These are phyloP conservation scores for Phyllotis vaccarum DNA, from an alignment of 2,797 vertebrate genomes.

Conservation along the genomic window DNA sequence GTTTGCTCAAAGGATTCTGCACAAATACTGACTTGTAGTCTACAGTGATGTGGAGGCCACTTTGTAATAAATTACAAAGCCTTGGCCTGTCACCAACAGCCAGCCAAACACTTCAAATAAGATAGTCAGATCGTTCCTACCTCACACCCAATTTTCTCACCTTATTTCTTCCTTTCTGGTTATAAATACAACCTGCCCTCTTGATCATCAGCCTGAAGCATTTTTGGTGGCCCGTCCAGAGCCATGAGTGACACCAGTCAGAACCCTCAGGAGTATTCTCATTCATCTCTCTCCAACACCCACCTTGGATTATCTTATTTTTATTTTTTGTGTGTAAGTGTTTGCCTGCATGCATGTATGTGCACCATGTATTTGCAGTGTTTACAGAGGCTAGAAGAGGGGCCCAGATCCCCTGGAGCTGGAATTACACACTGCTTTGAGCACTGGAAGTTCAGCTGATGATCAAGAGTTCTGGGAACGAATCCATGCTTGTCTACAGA, in stretches of 20 bases:
- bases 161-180: neutral
- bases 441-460: too few relatives aligned
- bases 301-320: neutral
- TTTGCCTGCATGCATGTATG: neutral
- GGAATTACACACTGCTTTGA: neutral
- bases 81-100: neutral
- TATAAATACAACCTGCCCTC: neutral
- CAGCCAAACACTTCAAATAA: neutral
- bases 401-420: neutral
- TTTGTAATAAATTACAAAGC: neutral
- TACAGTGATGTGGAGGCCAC: neutral
- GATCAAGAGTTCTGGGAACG: too few relatives aligned
- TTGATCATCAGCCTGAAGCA: neutral
- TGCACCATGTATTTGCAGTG: neutral
- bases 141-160: neutral
- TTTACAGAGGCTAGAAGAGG: neutral
- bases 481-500: neutral
- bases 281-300: too few relatives aligned
- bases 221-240: neutral
- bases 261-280: neutral
- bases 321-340: neutral
- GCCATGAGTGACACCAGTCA: neutral
- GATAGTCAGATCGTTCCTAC: neutral
- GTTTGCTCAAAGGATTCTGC: neutral
- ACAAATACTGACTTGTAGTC: neutral